A percentile compares a stretch with the other conserved stretches of the same genome.
These are phyloP conservation scores for Lepus europaeus DNA, from an alignment of 2,113 vertebrate species.

Conservation along the genomic window DNA sequence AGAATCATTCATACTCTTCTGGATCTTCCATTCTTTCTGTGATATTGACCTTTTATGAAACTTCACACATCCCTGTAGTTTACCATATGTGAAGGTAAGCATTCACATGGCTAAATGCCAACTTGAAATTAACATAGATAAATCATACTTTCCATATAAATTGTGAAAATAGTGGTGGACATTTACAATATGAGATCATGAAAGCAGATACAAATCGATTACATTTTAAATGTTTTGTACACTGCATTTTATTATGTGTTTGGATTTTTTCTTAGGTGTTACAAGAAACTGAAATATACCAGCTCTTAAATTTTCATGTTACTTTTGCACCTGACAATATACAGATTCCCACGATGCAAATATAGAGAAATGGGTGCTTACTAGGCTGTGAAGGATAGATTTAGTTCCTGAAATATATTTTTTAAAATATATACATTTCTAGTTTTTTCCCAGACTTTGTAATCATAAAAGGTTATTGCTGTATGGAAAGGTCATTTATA, in stretches of 20 bases:
- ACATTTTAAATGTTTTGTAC: conserved; percentile 73
- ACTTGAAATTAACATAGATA: conserved; percentile 77
- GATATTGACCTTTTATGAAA: conserved; percentile 72
- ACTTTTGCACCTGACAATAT: conserved; percentile 70
- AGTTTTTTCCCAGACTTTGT: conserved; percentile 67
- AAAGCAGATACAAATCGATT: conserved; percentile 77
- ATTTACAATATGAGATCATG: conserved; percentile 75
- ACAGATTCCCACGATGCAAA: conserved; percentile 72
- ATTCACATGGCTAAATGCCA: conserved; percentile 74
- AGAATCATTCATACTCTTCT: conserved; percentile 62
- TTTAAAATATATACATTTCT: conserved; percentile 33
- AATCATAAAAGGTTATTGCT: conserved; percentile 70
- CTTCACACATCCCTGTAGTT: conserved; percentile 71
- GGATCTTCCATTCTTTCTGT: conserved; percentile 69
- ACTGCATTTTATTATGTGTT: conserved; percentile 76
- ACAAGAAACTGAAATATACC: conserved; percentile 73
- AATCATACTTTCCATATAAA: conserved; percentile 71
- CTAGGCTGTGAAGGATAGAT: conserved; percentile 54
- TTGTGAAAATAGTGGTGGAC: conserved; percentile 72
- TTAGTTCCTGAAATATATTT: conserved; percentile 69
- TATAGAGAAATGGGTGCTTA: conserved; percentile 63
- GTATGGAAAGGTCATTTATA: conserved; percentile 75
- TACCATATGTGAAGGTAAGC: conserved; percentile 72
- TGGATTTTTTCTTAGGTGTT: conserved; percentile 72
- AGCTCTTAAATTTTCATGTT: conserved; percentile 80